Conservation (phyloP, 2,888 invertebrate species). For the Hyalella azteca region DNA sequence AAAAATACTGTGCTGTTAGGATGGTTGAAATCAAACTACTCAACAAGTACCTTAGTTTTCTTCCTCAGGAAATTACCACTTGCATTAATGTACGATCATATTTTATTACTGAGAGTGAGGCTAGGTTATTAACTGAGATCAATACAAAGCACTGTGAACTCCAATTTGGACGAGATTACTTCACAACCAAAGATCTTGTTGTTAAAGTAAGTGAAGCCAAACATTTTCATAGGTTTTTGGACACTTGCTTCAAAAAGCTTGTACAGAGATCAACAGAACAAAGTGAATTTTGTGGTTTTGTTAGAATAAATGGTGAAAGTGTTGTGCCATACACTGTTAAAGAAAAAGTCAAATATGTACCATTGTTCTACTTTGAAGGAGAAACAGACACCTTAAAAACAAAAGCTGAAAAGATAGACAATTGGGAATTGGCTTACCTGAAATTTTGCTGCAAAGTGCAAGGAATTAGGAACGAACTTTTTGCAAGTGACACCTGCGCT, state of each 20-base stretch:
- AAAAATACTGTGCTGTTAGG: constrained; percentile 71
- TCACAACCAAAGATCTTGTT: constrained; percentile 86
- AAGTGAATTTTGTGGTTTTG: constrained; percentile 84
- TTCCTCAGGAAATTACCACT: constrained; percentile 87
- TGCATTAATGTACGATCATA: constrained; percentile 91
- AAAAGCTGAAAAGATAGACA: constrained; percentile 83
- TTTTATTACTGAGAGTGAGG: constrained; percentile 89
- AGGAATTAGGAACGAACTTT: constrained; percentile 87
- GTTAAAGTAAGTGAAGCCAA: constrained; percentile 84
- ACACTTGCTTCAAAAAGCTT: constrained; percentile 85
- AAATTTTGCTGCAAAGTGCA: constrained; percentile 95
- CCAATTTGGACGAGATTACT: constrained; percentile 85
- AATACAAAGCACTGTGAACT: constrained; percentile 90
- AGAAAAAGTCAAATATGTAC: constrained; percentile 81
- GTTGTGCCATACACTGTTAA: constrained; percentile 62
- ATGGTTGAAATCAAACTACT: constrained; percentile 91
- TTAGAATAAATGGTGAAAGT: constrained; percentile 69
- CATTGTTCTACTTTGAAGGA: constrained; percentile 87
- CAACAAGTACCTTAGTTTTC: constrained; percentile 84
- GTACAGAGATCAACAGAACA: constrained; percentile 66
- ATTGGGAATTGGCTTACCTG: constrained; percentile 90
- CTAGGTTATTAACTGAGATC: constrained; percentile 87
- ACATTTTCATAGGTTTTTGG: constrained; percentile 80
- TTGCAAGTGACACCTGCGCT: constrained; percentile 87
- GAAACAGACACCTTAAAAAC: constrained; percentile 84